Percentiles rank a stretch among this genome's conserved stretches.
phyloP scores from a whole-genome alignment of 2,888 invertebrate species.

The Phyto melanocephala region DNA sequence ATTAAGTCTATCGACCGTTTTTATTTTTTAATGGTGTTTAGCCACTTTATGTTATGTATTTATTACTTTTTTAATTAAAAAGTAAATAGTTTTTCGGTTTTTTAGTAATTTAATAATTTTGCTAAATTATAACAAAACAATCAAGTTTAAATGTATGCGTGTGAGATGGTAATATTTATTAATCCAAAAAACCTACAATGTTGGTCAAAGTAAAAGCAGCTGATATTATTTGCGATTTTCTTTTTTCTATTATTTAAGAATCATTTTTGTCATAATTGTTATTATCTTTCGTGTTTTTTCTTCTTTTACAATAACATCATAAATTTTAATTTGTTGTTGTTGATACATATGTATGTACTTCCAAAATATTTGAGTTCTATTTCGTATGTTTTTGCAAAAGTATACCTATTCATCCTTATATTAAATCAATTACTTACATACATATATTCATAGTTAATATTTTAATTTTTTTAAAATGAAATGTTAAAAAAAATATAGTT shows the following conservation, averaged over 20 bases:
- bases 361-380: background rate
- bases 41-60: background rate
- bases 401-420: too few relatives aligned
- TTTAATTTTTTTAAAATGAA: too few relatives aligned
- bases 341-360: background rate
- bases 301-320: conserved; percentile 4
- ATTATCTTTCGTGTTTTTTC: too few relatives aligned
- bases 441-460: too few relatives aligned
- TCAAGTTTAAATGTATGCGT: too few relatives aligned
- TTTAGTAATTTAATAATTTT: background rate
- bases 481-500: too few relatives aligned
- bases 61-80: background rate
- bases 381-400: background rate
- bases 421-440: too few relatives aligned
- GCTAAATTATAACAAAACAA: background rate
- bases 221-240: background rate
- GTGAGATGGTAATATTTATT: background rate
- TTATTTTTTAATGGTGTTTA: background rate
- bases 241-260: background rate
- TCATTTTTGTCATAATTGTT: too few relatives aligned
- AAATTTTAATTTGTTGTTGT: background rate
- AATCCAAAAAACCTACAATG: background rate
- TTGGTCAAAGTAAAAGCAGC: conserved; percentile 15
- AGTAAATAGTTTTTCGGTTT: background rate
- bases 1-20: background rate